A percentile compares a stretch with the other conserved stretches of the same genome.
These are phyloP conservation scores for Macquaria ambigua DNA, from an alignment of 2,113 vertebrate genomes.

Conservation along the genomic window DNA sequence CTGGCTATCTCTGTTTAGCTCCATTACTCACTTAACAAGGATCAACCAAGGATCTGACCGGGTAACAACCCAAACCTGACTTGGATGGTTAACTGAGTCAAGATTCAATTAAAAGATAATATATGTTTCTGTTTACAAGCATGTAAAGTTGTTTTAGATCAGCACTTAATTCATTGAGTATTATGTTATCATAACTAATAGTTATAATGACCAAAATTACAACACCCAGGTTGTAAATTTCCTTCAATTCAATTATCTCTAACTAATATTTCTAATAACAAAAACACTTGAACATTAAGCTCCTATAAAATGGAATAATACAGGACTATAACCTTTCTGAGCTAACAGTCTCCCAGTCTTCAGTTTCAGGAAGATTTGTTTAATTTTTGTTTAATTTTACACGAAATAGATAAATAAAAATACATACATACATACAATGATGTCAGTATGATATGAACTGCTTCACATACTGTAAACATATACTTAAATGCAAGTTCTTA, in stretches of 20 bases:
- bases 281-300: neutral
- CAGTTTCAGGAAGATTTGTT: neutral
- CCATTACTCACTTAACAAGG: constrained; percentile 61
- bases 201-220: too few relatives aligned
- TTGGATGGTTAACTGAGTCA: constrained; percentile 5
- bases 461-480: neutral
- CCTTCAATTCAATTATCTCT: too few relatives aligned
- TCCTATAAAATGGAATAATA: neutral
- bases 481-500: neutral
- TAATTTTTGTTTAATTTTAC: neutral
- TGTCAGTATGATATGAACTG: neutral
- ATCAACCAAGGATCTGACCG: constrained; percentile 41
- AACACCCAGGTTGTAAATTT: too few relatives aligned
- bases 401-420: neutral
- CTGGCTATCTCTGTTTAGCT: constrained; percentile 44
- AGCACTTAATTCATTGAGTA: neutral
- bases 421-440: neutral
- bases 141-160: neutral
- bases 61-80: constrained; percentile 35
- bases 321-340: neutral
- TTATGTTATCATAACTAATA: neutral
- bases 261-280: neutral
- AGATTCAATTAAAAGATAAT: neutral
- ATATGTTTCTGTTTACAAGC: neutral
- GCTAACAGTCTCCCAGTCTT: neutral